phyloP scores from a whole-genome alignment of 2,797 vertebrate species.

The Pristis pectinata region DNA sequence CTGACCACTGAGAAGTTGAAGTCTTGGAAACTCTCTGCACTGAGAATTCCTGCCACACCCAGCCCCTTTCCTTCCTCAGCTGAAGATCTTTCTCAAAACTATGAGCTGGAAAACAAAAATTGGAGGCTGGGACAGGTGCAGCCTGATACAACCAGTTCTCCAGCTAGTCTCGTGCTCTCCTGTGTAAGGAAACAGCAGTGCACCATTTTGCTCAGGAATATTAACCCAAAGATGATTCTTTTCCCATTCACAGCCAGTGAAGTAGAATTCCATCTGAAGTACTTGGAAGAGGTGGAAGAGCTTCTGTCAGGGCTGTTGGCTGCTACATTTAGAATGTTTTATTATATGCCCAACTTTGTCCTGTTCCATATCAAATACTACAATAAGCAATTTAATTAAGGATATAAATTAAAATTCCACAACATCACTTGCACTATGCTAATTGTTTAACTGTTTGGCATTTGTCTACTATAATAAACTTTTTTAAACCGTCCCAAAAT shows the following conservation, averaged over 20 bases:
- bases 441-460: not conserved
- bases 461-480: not conserved
- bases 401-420: not conserved
- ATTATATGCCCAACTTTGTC: not conserved
- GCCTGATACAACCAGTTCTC: not conserved
- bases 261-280: not conserved
- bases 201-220: too few species aligned
- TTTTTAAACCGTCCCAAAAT: slow-evolving; percentile 16
- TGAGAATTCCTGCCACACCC: not conserved
- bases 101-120: not conserved
- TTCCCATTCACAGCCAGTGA: not conserved
- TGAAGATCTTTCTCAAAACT: not conserved
- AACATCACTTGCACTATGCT: not conserved
- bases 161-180: not conserved
- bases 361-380: not conserved
- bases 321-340: not conserved
- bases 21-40: not conserved
- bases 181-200: not conserved
- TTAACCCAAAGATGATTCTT: too few species aligned
- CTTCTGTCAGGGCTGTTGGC: not conserved
- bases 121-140: not conserved
- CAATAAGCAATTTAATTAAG: not conserved
- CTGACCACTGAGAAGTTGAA: not conserved
- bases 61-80: too few species aligned
- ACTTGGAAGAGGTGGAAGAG: not conserved